Base-by-base conservation (phyloP, 1,140 invertebrate species). In the Atta colombica region DNA sequence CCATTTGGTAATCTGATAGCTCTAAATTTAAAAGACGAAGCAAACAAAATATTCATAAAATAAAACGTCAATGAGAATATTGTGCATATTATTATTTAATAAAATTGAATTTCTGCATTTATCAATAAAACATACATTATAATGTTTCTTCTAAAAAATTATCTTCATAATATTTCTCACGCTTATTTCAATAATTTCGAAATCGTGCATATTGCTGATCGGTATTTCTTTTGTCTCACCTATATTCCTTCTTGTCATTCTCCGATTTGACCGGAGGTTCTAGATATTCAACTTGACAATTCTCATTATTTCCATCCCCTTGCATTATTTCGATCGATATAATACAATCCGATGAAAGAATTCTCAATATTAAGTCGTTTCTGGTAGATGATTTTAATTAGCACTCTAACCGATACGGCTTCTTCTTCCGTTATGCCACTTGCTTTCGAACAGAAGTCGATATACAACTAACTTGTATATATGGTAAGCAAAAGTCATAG, bases 1-100 rank as follows among this genome's bases (percentile, higher is more conserved):
- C 97, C 97, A 96, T 98, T 98, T 77, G 95, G 91, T 60, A 98
- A 92, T 25, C 95, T 93, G 69, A 98, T 96, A n/a, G 97, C 96
- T 93, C 97, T 97, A 89, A 94, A 87, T 45, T 68, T 60, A 7
- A n/a, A 28, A 49, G 0, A 28, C 8, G 25, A 45, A 39, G 4
- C 2, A 65, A 16, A 39, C 7, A 80, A 39, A 39, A 25, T 45
- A 45, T 45, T 55, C 6, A 45, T 4, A 28, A 16, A 45, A 21
- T 66, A 0, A 78, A 8, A 39, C 35, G 35, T 14, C 10, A 65
- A 16, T 63, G 6, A 35, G 51, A 35, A 45, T 49, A 10, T 63
- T 53, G 39, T 45, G 2, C 10, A 45, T 10, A 45, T 3, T 2
- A 25, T 45, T 53, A 51, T 51, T 45, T 45, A 2, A 51, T 16